phyloP scores from a whole-genome alignment of 2,888 invertebrate genomes.

The Diploptera punctata region DNA sequence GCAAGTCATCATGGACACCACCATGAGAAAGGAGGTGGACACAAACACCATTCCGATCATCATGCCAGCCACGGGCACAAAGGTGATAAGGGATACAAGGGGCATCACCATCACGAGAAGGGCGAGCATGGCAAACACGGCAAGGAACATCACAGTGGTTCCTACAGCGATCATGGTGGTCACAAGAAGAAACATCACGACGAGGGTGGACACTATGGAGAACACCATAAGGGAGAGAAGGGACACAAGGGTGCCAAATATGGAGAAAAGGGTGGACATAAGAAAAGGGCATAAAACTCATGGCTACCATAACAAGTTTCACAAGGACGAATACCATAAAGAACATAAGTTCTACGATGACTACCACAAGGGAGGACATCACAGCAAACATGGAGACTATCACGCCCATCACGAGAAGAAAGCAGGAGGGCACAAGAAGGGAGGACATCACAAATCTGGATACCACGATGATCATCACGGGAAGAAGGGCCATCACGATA shows the following conservation, averaged over 20 bases:
- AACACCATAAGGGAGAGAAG: slow-evolving; percentile 73
- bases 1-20: slow-evolving; percentile 48
- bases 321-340: slow-evolving; percentile 82
- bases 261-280: slow-evolving; percentile 77
- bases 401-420: slow-evolving; percentile 80
- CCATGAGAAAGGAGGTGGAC: slow-evolving; percentile 72
- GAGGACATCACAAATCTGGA: slow-evolving; percentile 78
- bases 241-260: slow-evolving; percentile 71
- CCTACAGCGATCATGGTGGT: slow-evolving; percentile 68
- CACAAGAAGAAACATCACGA: slow-evolving; percentile 70
- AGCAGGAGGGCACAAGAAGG: slow-evolving; percentile 80
- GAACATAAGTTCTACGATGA: slow-evolving; percentile 88
- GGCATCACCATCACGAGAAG: slow-evolving; percentile 78
- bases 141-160: slow-evolving; percentile 74
- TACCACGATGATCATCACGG: slow-evolving; percentile 82
- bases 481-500: too few relatives aligned
- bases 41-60: slow-evolving; percentile 71
- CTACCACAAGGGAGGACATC: slow-evolving; percentile 79
- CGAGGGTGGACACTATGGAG: slow-evolving; percentile 65
- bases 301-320: slow-evolving; percentile 80
- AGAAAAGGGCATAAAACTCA: slow-evolving; percentile 80
- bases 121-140: slow-evolving; percentile 79
- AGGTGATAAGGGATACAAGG: slow-evolving; percentile 79
- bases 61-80: slow-evolving; percentile 76
- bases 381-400: slow-evolving; percentile 79